These are phyloP conservation scores for Cremastinae sp. DNA, from an alignment of 2,888 invertebrate genomes.

Conservation along the genomic window DNA sequence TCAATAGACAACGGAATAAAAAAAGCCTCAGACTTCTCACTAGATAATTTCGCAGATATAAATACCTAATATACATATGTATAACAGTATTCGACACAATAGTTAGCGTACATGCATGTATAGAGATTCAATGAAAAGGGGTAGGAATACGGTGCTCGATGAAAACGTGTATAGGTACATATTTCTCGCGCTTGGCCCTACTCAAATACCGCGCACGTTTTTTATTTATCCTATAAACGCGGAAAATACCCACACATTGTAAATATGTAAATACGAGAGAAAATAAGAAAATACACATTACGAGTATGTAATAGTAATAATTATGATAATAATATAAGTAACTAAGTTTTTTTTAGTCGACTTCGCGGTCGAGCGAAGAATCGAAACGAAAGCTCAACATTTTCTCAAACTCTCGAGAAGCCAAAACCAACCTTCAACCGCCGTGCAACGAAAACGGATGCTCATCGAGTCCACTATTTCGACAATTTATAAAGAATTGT, in stretches of 20 bases:
- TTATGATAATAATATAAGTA: conserved; percentile 24
- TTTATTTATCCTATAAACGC: too few relatives aligned
- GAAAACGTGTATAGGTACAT: conserved; percentile 3
- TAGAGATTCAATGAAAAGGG: conserved; percentile 5
- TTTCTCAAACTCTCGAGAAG: too few relatives aligned
- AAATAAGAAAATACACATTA: conserved; percentile 1
- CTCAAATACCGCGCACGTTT: too few relatives aligned
- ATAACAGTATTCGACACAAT: conserved; percentile 55
- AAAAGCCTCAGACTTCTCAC: too few relatives aligned
- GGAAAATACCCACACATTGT: conserved; percentile 52
- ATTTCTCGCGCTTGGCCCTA: neutral
- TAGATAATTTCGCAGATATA: conserved; percentile 40
- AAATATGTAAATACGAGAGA: conserved; percentile 65
- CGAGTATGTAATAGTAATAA: conserved; percentile 18
- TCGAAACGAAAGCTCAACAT: conserved; percentile 3
- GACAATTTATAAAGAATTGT: too few relatives aligned
- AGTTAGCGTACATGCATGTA: conserved; percentile 30
- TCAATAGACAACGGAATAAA: too few relatives aligned
- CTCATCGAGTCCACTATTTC: too few relatives aligned
- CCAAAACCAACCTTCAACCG: too few relatives aligned
- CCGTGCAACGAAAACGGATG: too few relatives aligned
- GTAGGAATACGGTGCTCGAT: conserved; percentile 35
- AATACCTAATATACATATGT: too few relatives aligned
- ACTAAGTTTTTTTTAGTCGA: too few relatives aligned
- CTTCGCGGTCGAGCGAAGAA: neutral